Evolutionary conservation across 2,888 invertebrate genomes (phyloP).

Genomic region (Hydrotaea diabolus): DNA sequence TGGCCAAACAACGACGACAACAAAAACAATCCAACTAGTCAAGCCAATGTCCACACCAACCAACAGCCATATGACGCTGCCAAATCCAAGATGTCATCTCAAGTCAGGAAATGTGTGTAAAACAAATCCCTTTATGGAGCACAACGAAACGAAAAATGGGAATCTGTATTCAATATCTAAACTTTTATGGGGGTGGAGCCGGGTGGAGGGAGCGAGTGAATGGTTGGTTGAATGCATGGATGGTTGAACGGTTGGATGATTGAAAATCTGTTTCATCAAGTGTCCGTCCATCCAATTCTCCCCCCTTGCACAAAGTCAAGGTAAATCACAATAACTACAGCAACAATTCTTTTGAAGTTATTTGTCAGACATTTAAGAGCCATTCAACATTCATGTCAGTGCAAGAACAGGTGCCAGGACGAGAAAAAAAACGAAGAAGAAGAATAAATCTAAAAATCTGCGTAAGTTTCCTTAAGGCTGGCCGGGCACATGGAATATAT

Average conservation of each 20-base stretch:
- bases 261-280: constrained; percentile 29
- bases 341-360: constrained; percentile 6
- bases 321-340: constrained; percentile 23
- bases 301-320: constrained; percentile 36
- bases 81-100: constrained; percentile 62
- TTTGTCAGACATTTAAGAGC: constrained; percentile 5
- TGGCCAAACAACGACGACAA: constrained; percentile 32
- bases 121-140: constrained; percentile 62
- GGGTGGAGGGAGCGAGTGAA: background rate
- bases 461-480: constrained; percentile 21
- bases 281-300: background rate
- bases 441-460: too few species aligned
- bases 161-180: constrained; percentile 13
- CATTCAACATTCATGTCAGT: background rate
- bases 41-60: constrained; percentile 18
- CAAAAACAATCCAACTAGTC: background rate
- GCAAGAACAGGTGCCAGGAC: constrained; percentile 45
- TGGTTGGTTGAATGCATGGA: constrained; percentile 42
- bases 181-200: background rate
- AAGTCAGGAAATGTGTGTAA: constrained; percentile 65
- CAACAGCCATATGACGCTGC: constrained; percentile 62
- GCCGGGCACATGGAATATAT: constrained; percentile 37
- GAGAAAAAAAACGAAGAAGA: background rate
- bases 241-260: constrained; percentile 24
- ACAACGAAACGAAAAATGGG: constrained; percentile 35